Conservation (phyloP, 2,888 invertebrate species). For the Rapana venosa region DNA sequence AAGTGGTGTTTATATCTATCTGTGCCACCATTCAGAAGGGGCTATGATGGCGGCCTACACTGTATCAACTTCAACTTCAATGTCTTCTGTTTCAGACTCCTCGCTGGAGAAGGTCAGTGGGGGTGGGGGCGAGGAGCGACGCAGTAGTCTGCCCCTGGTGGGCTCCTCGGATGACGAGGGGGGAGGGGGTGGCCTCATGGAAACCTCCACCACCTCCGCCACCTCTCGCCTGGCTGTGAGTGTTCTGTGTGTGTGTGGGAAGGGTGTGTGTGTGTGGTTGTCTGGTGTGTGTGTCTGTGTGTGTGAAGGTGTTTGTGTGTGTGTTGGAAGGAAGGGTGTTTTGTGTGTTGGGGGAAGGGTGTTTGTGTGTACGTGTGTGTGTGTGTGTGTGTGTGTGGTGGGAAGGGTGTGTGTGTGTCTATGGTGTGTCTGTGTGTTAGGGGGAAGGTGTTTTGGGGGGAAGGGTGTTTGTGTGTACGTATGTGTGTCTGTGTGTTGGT, state of each 20-base stretch:
- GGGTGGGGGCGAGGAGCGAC: slow-evolving; percentile 67
- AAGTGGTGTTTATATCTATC: too few species aligned
- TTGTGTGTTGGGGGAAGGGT: too few species aligned
- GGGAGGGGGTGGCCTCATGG: slow-evolving; percentile 54
- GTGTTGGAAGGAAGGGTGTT: too few species aligned
- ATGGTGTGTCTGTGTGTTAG: too few species aligned
- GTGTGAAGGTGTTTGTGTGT: slow-evolving; percentile 3
- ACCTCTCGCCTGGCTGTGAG: slow-evolving; percentile 56
- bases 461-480: too few species aligned
- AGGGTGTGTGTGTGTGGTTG: too few species aligned
- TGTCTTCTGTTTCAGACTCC: slow-evolving; percentile 86
- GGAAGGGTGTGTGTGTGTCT: not conserved
- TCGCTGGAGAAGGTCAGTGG: slow-evolving; percentile 88
- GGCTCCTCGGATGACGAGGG: slow-evolving; percentile 83
- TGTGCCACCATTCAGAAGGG: too few species aligned
- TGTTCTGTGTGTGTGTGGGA: not conserved
- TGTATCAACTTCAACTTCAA: too few species aligned
- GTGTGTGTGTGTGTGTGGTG: not conserved
- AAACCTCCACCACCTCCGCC: slow-evolving; percentile 84
- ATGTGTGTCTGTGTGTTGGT: too few species aligned
- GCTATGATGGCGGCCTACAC: too few species aligned
- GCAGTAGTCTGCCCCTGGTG: slow-evolving; percentile 84
- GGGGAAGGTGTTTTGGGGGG: too few species aligned
- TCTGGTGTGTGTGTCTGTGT: slow-evolving; percentile 21
- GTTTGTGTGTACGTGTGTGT: not conserved